Conservation (phyloP, 1,140 invertebrate species). For the Battus philenor region DNA sequence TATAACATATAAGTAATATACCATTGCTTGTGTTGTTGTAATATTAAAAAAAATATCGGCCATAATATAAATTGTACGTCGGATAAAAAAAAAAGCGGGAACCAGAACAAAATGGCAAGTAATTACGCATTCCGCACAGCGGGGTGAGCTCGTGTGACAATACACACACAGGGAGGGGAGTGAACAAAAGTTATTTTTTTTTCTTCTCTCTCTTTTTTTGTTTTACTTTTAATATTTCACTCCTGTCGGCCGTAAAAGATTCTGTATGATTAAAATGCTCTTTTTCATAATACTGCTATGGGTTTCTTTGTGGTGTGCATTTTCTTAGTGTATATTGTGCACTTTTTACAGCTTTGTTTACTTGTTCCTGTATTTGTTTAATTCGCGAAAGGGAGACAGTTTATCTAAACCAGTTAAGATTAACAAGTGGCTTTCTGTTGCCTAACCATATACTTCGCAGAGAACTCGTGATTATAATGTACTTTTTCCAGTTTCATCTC, state of each 20-base stretch:
- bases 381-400: too few species aligned
- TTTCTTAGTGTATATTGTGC: slow-evolving; percentile 14
- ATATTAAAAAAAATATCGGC: too few species aligned
- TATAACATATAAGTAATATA: too few species aligned
- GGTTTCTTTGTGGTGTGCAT: slow-evolving; percentile 4
- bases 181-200: slow-evolving; percentile 42
- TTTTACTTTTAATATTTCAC: slow-evolving; percentile 71
- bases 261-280: slow-evolving; percentile 60
- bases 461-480: too few species aligned
- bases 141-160: slow-evolving; percentile 34
- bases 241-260: slow-evolving; percentile 52
- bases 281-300: slow-evolving; percentile 30
- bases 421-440: too few species aligned
- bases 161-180: slow-evolving; percentile 28
- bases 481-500: too few species aligned
- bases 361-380: too few species aligned
- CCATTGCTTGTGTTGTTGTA: too few species aligned
- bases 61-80: too few species aligned
- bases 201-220: slow-evolving; percentile 24
- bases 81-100: slow-evolving; percentile 24
- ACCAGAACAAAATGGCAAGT: slow-evolving; percentile 47
- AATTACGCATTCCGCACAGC: slow-evolving; percentile 49
- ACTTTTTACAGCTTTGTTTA: slow-evolving; percentile 1
- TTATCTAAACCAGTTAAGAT: too few species aligned
- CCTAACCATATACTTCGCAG: too few species aligned